phyloP scores from a whole-genome alignment of 1,140 invertebrate genomes.

The Drosophila mauritiana region DNA sequence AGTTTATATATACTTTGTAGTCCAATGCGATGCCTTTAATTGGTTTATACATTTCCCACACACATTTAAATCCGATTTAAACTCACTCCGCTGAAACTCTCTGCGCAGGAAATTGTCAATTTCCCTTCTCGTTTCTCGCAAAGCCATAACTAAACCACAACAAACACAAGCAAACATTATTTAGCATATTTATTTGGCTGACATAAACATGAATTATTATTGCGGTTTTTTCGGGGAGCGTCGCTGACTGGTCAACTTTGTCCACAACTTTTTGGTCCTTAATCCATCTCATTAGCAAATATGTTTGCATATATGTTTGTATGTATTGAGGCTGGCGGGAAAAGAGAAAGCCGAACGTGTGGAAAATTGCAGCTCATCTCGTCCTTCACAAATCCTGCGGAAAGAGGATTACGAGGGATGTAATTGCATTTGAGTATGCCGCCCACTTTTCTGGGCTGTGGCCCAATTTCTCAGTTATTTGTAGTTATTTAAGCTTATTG shows the following conservation, averaged over 20 bases:
- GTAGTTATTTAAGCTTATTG: slow-evolving; percentile 76
- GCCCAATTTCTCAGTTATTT: slow-evolving; percentile 67
- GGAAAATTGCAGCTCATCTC: slow-evolving; percentile 34
- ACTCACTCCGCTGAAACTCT: not conserved
- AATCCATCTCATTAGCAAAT: slow-evolving; percentile 68
- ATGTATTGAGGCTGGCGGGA: not conserved
- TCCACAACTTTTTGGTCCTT: slow-evolving; percentile 46
- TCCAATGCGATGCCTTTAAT: slow-evolving; percentile 24
- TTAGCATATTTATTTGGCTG: slow-evolving; percentile 53
- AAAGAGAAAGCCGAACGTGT: slow-evolving; percentile 10
- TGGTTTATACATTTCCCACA: slow-evolving; percentile 26
- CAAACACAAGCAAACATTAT: slow-evolving; percentile 44
- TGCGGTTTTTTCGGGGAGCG: slow-evolving; percentile 3
- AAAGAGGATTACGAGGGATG: slow-evolving; percentile 34
- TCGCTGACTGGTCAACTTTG: slow-evolving; percentile 21
- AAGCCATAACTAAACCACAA: slow-evolving; percentile 42
- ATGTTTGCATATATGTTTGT: slow-evolving; percentile 6
- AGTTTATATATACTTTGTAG: not conserved
- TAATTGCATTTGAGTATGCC: slow-evolving; percentile 35
- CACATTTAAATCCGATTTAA: slow-evolving; percentile 41
- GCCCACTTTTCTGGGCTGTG: slow-evolving; percentile 14
- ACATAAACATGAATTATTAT: slow-evolving; percentile 55
- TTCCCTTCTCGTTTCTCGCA: slow-evolving; percentile 35
- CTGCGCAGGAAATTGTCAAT: slow-evolving; percentile 40
- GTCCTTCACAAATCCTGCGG: slow-evolving; percentile 20